Conservation (phyloP, 1,140 invertebrate genomes). For the Psilanteris sp. region DNA sequence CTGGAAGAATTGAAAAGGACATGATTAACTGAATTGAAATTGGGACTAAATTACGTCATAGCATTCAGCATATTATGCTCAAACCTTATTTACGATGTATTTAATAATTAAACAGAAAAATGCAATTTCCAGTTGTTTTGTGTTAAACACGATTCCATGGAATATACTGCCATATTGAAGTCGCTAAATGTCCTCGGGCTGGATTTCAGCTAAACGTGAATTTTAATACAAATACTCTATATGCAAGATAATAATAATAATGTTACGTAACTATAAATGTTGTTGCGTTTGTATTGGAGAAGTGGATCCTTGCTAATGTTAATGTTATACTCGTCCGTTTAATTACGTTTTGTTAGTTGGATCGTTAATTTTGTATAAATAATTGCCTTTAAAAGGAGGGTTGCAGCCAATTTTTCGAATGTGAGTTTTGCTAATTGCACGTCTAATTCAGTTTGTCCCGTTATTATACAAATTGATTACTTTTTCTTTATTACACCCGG, state of each 20-base stretch:
- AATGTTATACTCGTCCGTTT: no score
- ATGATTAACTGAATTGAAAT: conserved; percentile 41
- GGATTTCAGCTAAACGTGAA: neutral
- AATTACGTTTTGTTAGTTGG: no score
- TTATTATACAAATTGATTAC: neutral
- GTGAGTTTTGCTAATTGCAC: no score
- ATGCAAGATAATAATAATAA: no score
- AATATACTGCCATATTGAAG: conserved; percentile 11
- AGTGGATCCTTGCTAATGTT: no score
- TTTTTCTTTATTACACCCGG: conserved; percentile 19
- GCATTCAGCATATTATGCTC: conserved; percentile 6
- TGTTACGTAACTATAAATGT: no score
- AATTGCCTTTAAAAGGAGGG: no score
- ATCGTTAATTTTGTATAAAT: no score
- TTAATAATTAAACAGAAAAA: conserved; percentile 38
- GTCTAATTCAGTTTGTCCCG: conserved; percentile 9
- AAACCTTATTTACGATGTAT: conserved; percentile 18
- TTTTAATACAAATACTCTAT: no score
- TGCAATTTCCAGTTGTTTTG: conserved; percentile 29
- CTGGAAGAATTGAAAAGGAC: conserved; percentile 29
- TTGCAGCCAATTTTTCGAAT: no score
- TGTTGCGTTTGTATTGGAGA: no score
- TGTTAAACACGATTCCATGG: conserved; percentile 16
- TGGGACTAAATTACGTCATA: conserved; percentile 25
- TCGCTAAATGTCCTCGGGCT: neutral